Base-by-base conservation (phyloP, 2,797 vertebrate genomes). In the Acanthurus leucopareius region DNA sequence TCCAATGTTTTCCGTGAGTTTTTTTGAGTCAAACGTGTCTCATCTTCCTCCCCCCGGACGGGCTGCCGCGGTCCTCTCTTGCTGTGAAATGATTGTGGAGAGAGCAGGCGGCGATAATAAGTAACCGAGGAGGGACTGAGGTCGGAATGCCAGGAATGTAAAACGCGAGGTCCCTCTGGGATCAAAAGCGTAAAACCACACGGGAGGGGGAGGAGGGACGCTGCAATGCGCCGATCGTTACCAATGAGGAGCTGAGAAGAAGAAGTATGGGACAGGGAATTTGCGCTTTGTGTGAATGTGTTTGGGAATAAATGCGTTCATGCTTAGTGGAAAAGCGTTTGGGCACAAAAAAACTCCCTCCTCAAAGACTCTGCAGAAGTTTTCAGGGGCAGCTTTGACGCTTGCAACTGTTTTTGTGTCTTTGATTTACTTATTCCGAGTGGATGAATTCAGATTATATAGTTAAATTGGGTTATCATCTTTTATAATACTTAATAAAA, bases 141-240 rank as follows among this genome's bases (percentile, higher is more conserved):
- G 87, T 91, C 91, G 97, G 96, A 97, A 98, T 97, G 96, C 73
- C 85, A 93, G 97, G 97, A 97, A 98, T 98, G 97, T 91, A 86
- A 96, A 95, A 95, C 96, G 96, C 96, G 95, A 96, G 94, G 95
- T 96, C 95, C 96, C 96, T 94, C 95, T 75, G 94, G 96, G 96
- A 97, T 96, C 96, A 96, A 95, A 95, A 89, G 94, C 91, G 89
- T 93, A 92, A 93, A 92, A 89, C 91, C 94, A 94, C 87, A 94
- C 92, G 80, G 87, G 77, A 77, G 69, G 82, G 83, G 75, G 67
- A 58, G 73, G 73, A 67, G 57, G 69, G 69, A 53, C 61, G 61
- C 47, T 70, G 84, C 73, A 60, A 1, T 3, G 77, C 42, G 83
- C 70, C 75, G 77, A 87, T 49, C 67, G 53, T 71, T 64, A 69